Conservation (phyloP, 2,113 vertebrate genomes). For the Actenoides lindsayi region DNA sequence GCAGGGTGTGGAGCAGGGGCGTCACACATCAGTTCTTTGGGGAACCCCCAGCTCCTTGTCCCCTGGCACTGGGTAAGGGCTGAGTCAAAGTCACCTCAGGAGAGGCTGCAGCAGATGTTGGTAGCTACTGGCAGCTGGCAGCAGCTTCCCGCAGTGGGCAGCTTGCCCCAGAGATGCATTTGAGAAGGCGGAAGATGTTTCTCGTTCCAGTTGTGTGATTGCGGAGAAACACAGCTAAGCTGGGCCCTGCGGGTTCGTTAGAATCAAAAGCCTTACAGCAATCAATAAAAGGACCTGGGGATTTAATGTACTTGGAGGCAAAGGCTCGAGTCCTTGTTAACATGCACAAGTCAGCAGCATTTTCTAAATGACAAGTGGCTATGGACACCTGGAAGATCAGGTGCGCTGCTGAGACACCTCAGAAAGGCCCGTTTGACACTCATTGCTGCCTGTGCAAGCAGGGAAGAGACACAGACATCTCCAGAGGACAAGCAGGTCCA, state of each 20-base stretch:
- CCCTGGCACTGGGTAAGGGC: neutral
- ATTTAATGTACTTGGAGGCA: neutral
- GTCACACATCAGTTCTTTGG: accelerated
- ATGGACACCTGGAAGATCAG: neutral
- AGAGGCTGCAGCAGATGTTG: neutral
- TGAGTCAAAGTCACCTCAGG: neutral
- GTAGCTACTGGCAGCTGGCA: neutral
- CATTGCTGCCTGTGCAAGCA: neutral
- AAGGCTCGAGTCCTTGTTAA: neutral
- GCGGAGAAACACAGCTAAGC: neutral
- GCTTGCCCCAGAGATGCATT: accelerated
- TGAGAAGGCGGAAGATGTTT: neutral
- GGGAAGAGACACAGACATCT: neutral
- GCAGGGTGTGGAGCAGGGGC: accelerated
- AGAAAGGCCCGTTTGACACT: neutral
- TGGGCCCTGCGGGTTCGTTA: neutral
- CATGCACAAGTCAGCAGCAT: neutral
- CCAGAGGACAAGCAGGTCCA: neutral
- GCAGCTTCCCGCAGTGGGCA: neutral
- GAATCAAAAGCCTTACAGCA: neutral
- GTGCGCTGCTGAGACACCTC: neutral
- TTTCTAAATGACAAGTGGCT: neutral
- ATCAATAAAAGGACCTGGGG: neutral
- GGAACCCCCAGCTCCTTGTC: neutral
- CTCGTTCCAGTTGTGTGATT: accelerated